Evolutionary conservation across 2,797 vertebrate genomes (phyloP).

Genomic region (Phaenicophaeus curvirostris): DNA sequence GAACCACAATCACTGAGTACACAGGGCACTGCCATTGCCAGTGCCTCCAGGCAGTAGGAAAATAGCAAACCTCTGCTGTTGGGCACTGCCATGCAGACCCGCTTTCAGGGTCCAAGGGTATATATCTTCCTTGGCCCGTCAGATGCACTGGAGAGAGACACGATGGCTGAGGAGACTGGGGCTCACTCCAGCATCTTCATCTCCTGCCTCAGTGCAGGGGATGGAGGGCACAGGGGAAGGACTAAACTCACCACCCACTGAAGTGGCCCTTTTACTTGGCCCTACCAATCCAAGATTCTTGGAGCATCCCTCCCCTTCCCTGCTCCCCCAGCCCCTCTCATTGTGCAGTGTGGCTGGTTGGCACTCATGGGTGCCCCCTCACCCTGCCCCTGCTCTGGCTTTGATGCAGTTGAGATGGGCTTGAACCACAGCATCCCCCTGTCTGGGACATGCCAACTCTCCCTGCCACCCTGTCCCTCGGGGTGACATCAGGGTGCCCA

Average conservation of each 20-base stretch:
- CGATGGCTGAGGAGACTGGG: neutral
- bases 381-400: neutral
- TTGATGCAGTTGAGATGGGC: neutral
- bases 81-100: neutral
- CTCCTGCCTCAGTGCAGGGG: neutral
- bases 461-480: neutral
- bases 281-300: neutral
- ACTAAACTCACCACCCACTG: neutral
- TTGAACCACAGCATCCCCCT: neutral
- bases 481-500: neutral
- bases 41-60: neutral
- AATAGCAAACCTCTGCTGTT: neutral
- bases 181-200: neutral
- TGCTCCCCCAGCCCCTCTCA: neutral
- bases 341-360: neutral
- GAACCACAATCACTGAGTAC: neutral
- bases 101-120: neutral
- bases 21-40: neutral
- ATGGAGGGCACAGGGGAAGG: neutral
- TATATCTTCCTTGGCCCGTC: neutral
- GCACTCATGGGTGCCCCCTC: accelerated
- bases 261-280: neutral
- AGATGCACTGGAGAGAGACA: neutral
- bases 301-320: neutral
- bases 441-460: neutral